phyloP scores from a whole-genome alignment of 2,797 vertebrate genomes.

The Miichthys miiuy region DNA sequence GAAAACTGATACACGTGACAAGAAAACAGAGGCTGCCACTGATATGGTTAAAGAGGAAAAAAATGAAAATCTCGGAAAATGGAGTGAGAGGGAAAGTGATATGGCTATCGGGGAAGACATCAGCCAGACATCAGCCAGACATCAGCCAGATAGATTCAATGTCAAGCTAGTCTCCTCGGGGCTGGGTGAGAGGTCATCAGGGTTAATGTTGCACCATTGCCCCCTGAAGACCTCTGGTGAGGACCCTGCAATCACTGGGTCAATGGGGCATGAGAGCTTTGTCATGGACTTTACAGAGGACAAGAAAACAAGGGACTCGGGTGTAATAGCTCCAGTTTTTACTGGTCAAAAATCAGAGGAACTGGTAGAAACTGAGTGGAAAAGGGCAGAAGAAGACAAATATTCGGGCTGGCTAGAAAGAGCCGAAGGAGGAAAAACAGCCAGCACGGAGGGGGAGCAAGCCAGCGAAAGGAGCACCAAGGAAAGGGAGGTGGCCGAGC shows the following conservation, averaged over 20 bases:
- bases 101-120: slow-evolving; percentile 26
- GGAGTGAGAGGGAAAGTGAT: slow-evolving; percentile 4
- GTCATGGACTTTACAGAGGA: slow-evolving; percentile 32
- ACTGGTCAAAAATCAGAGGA: slow-evolving; percentile 27
- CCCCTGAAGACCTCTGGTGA: slow-evolving; percentile 27
- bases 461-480: slow-evolving; percentile 75
- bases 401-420: not conserved
- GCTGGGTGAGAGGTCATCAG: slow-evolving; percentile 39
- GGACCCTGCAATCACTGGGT: slow-evolving; percentile 8
- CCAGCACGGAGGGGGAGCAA: slow-evolving; percentile 4
- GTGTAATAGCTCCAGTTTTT: not conserved
- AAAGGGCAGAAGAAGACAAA: not conserved
- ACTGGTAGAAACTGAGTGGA: slow-evolving; percentile 8
- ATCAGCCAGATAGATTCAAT: slow-evolving; percentile 1
- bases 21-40: not conserved
- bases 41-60: slow-evolving; percentile 19
- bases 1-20: slow-evolving; percentile 26
- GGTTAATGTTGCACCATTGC: slow-evolving; percentile 48
- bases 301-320: slow-evolving; percentile 29
- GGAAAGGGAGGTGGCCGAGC: slow-evolving; percentile 88
- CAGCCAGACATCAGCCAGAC: not conserved
- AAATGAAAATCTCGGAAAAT: slow-evolving; percentile 10
- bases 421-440: slow-evolving; percentile 13
- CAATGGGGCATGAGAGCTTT: slow-evolving; percentile 32
- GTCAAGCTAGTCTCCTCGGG: slow-evolving; percentile 5